Percentiles rank a stretch among this genome's conserved stretches.
Conservation (phyloP, 1,140 invertebrate genomes). For the Ceratoteleas bidentatus region DNA sequence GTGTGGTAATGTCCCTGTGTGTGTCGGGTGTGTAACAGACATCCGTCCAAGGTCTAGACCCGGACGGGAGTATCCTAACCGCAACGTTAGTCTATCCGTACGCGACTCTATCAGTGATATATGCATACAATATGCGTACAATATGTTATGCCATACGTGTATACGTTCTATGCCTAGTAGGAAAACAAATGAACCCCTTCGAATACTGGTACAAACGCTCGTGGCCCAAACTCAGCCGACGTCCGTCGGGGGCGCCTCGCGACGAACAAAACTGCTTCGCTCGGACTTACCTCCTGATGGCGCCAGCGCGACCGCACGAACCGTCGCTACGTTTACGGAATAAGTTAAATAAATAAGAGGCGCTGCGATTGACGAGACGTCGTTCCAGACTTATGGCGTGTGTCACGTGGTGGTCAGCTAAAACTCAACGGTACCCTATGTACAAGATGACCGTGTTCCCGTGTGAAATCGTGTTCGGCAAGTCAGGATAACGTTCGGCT, state of each 20-base stretch:
- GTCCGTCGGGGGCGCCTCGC: background rate
- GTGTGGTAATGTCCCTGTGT: slow-evolving; percentile 4
- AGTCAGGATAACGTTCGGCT: slow-evolving; percentile 21
- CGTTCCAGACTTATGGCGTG: slow-evolving; percentile 29
- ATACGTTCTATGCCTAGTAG: slow-evolving; percentile 59
- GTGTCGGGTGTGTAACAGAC: background rate
- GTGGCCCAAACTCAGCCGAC: slow-evolving; percentile 46
- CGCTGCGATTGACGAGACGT: slow-evolving; percentile 27
- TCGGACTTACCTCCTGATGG: background rate
- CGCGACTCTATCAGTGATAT: slow-evolving; percentile 46
- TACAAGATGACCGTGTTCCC: slow-evolving; percentile 50
- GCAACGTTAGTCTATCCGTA: slow-evolving; percentile 46
- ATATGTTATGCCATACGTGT: slow-evolving; percentile 32
- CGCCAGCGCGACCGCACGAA: slow-evolving; percentile 11
- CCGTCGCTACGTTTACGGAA: slow-evolving; percentile 32
- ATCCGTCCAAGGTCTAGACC: slow-evolving; percentile 30
- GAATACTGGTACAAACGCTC: slow-evolving; percentile 64
- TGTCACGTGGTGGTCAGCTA: slow-evolving; percentile 33
- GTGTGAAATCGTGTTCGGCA: slow-evolving; percentile 36
- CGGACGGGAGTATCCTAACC: slow-evolving; percentile 31
- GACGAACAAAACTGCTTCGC: slow-evolving; percentile 38
- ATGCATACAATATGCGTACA: slow-evolving; percentile 54
- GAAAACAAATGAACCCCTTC: slow-evolving; percentile 51
- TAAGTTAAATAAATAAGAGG: slow-evolving; percentile 63
- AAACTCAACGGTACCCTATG: slow-evolving; percentile 42